phyloP scores from a whole-genome alignment of 2,113 vertebrate species.

The Bambusicola thoracicus region DNA sequence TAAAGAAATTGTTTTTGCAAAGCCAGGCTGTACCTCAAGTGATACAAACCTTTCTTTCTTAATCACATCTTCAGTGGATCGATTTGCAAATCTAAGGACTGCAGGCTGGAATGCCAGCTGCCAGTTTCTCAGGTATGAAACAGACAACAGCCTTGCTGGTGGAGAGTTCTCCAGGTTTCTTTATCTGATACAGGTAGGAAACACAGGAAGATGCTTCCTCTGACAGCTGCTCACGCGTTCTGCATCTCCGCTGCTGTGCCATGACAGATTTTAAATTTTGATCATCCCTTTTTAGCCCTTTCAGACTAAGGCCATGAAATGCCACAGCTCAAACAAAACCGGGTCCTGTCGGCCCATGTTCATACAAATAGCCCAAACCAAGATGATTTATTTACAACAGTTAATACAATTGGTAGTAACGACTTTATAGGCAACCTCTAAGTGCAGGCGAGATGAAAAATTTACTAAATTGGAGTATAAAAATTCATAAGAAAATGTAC shows the following conservation, averaged over 20 bases:
- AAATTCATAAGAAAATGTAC: conserved; percentile 99
- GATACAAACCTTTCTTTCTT: background rate
- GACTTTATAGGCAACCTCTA: conserved; percentile 89
- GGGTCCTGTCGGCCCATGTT: conserved; percentile 66
- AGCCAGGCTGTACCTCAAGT: background rate
- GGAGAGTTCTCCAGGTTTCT: background rate
- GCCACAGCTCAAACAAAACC: conserved; percentile 56
- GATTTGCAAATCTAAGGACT: background rate
- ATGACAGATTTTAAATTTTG: conserved; percentile 57
- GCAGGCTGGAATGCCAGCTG: background rate
- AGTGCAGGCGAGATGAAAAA: conserved; percentile 93
- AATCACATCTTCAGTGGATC: accelerated
- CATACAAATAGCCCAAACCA: conserved; percentile 73
- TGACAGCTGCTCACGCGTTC: conserved; percentile 5
- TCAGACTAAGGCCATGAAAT: conserved; percentile 25
- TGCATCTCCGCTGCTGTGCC: background rate
- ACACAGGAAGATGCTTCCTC: background rate
- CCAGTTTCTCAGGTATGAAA: background rate
- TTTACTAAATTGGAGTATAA: conserved; percentile 96
- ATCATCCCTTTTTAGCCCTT: conserved; percentile 66
- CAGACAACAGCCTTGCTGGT: background rate
- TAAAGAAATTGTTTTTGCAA: background rate
- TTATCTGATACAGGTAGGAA: background rate
- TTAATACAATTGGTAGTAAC: conserved; percentile 86
- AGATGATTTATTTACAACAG: conserved; percentile 85